Evolutionary conservation across 2,888 invertebrate genomes (phyloP), one percentile per base, ranked within the genome.

Genomic region (Pristionchus maxplancki): DNA sequence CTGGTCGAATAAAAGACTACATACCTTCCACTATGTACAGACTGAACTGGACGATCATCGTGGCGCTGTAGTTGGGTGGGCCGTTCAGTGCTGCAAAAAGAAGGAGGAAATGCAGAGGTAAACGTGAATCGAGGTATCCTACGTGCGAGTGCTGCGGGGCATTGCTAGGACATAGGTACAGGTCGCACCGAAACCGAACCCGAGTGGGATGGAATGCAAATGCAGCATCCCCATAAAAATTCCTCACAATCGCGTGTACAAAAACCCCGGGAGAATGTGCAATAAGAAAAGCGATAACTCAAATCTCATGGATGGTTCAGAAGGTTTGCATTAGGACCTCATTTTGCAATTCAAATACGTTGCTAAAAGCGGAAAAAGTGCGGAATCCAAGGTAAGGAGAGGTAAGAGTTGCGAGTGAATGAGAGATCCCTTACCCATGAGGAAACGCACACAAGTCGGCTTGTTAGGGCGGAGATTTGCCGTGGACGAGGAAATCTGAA

Each of bases 1-100:
- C 20, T 15, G 37, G 4, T 28, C 15, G 37, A 17, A 67, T 28
- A 71, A 78, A 0, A 24, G 1, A n/a, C n/a, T 13, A 78, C 4
- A 44, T 71, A 78, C 84, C 84, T 31, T 84, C 84, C 20, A 84
- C 31, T 20, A 84, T 84, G 40, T 84, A 84, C 1, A 84, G n/a
- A 5, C 31, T 31, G 62, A 84, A 84, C 62, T 84, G 84, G 28
- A 62, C 6, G 34, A 48, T 48, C 84, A 84, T 84, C 8, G 62
- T 62, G 6, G 44, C n/a, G 20, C 8, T 78, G 24, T 31, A 28
- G 24, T 24, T 40, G 31, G 44, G 44, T 3, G 37, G 31, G 11
- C 34, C 67, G 8, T 37, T 13, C 17, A 31, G 6, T 20, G 37
- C 71, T 40, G 71, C 37, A 71, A 28, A n/a, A 13, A 3, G 6